phyloP scores from a whole-genome alignment of 2,888 invertebrate genomes.

The Eudasyphora cyanicolor region DNA sequence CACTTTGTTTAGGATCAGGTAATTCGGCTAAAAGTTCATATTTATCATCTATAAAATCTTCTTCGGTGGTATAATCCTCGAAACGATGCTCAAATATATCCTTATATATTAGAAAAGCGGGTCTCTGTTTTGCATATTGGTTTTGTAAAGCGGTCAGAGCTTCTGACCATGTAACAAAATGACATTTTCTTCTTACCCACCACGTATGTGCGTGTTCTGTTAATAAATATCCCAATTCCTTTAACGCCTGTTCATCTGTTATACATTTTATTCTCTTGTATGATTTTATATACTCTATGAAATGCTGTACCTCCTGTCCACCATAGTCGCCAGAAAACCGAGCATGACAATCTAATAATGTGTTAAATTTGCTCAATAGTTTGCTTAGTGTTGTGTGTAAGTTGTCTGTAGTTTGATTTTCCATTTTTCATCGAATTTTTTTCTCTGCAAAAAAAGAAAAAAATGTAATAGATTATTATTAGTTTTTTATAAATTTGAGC shows the following conservation, averaged over 20 bases:
- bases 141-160: conserved; percentile 50
- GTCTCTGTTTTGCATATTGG: conserved; percentile 44
- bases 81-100: conserved; percentile 46
- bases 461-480: too few relatives aligned
- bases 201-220: conserved; percentile 46
- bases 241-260: conserved; percentile 56
- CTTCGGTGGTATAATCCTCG: conserved; percentile 28
- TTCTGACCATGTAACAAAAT: conserved; percentile 50
- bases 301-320: conserved; percentile 49
- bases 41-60: conserved; percentile 54
- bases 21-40: conserved; percentile 53
- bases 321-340: conserved; percentile 57
- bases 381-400: conserved; percentile 50
- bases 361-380: conserved; percentile 46
- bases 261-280: conserved; percentile 60
- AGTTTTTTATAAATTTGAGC: too few relatives aligned
- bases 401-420: conserved; percentile 30
- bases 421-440: conserved; percentile 23
- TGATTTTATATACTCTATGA: conserved; percentile 59
- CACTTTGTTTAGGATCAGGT: conserved; percentile 37
- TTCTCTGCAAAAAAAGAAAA: neutral
- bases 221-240: conserved; percentile 54
- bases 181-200: conserved; percentile 45
- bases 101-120: conserved; percentile 39
- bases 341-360: conserved; percentile 60